Base-by-base conservation (phyloP, 2,888 invertebrate species). In the Trissolcus japonicus region DNA sequence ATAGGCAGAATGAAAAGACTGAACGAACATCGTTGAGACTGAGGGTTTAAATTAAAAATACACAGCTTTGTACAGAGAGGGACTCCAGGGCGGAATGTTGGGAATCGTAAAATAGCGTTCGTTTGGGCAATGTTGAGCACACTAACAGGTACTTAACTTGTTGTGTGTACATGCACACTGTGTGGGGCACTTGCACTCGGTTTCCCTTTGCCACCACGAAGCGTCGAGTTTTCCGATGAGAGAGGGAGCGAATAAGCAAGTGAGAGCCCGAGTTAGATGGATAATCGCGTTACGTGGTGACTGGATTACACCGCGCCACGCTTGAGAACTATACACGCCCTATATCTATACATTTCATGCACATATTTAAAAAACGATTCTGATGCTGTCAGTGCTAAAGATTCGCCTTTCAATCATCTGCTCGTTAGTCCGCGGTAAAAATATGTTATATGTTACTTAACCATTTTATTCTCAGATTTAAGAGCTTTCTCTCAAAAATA, bases 201-300 rank as follows among this genome's bases (percentile, higher is more conserved):
- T 60, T 71, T 48, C 35, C 57, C 46, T 72, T 78, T 73, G 75
- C 77, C 80, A 79, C 79, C 79, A 81, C 83, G 82, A 82, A 84
- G 82, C 76, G 78, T 80, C 79, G 80, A 81, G 81, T 82, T 83
- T 80, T 66, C 80, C 80, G 66, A 63, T 79, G 81, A 78, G 76
- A 61, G 78, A 67, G 76, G 72, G 51, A 55, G 62, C 54, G 80
- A 77, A 59, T 68, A 79, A 78, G 77, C 80, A 79, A 81, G 79
- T 74, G 80, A 79, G 80, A 81, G 81, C 79, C 82, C 76, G 81
- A 85, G 83, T 85, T 84, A 83, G 82, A 82, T 82, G 84, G 84
- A 83, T 86, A 87, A 87, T 86, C 86, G 80, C 75, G 84, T 87
- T 87, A 86, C 84, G 84, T 79, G 86, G 84, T 86, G 86, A 87